Base-by-base conservation (phyloP, 2,113 vertebrate species). In the Hepsetus odoe region DNA sequence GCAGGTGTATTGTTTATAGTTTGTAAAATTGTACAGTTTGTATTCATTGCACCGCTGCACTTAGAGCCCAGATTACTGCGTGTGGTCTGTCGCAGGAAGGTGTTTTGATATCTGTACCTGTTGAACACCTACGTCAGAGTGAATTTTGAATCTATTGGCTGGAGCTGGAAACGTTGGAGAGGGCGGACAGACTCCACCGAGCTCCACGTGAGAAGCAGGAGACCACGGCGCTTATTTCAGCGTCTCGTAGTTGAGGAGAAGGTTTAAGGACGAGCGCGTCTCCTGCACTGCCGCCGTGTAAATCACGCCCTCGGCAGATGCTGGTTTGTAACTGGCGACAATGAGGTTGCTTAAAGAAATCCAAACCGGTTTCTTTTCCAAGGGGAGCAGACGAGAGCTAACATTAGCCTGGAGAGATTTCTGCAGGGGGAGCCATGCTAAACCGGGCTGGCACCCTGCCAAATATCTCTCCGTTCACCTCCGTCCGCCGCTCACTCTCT, bases 301-400 rank as follows among this genome's bases (percentile, higher is more conserved):
- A 80, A 35, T 84, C 71, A 35, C 82, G 65, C 80, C 85, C 77
- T 69, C 81, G 49, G 40, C 10, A 69, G 77, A 74, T 76, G 76
- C 76, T 42, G 42, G 74, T 86, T 86, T 89, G 85, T 89, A 75
- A 26, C 86, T 88, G 88, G 89, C 89, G 89, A 88, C 89, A 86
- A 83, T 80, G 81, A 83, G 87, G 84, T 89, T 49, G 79, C 87
- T 86, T 53, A 58, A 85, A 86, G 89, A 90, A 92, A 91, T 81
- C 82, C 71, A 87, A 92, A 76, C 87, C 84, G 62, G 46, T 75
- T 85, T 86, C 88, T 76, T 86, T 80, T 89, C 80, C 82, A 76
- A 85, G 72, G 16, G 42, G 22, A 90, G 83, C 89, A 89, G 88
- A 87, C 90, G 87, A 87, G 83, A 72, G 84, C 87, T 90, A 90